Evolutionary conservation across 2,888 invertebrate species (phyloP).

Genomic region (Drosophila neotestacea): DNA sequence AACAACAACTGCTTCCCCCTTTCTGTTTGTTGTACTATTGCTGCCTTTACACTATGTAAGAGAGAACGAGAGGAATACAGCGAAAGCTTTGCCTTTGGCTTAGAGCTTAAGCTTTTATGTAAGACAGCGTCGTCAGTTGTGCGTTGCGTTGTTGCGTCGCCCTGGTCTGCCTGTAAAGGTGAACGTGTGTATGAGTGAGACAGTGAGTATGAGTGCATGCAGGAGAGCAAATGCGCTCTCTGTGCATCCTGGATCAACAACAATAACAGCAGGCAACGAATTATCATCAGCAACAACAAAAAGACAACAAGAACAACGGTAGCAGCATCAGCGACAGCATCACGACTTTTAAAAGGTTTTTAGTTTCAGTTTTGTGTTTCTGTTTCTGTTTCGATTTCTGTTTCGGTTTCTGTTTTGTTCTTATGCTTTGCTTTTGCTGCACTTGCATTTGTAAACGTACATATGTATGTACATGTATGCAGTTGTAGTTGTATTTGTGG

Average conservation of each 20-base stretch:
- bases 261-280: slow-evolving; percentile 24
- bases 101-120: slow-evolving; percentile 58
- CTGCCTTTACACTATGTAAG: slow-evolving; percentile 8
- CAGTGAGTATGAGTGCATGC: slow-evolving; percentile 20
- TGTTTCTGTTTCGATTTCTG: slow-evolving; percentile 57
- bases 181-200: slow-evolving; percentile 23
- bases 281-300: slow-evolving; percentile 38
- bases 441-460: slow-evolving; percentile 53
- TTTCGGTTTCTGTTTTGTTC: slow-evolving; percentile 61
- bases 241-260: slow-evolving; percentile 47
- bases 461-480: slow-evolving; percentile 24
- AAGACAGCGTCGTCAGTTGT: slow-evolving; percentile 61
- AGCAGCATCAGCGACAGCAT: slow-evolving; percentile 23
- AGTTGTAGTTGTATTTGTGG: slow-evolving; percentile 30
- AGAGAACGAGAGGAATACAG: slow-evolving; percentile 7
- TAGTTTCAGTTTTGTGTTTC: slow-evolving; percentile 51
- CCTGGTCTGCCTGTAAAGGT: slow-evolving; percentile 72
- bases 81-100: slow-evolving; percentile 34
- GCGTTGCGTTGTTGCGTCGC: slow-evolving; percentile 66
- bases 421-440: slow-evolving; percentile 57
- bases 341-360: slow-evolving; percentile 57
- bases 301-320: slow-evolving; percentile 3
- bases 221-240: slow-evolving; percentile 46
- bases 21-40: slow-evolving; percentile 9
- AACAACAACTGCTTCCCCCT: slow-evolving; percentile 15